phyloP scores from a whole-genome alignment of 2,797 vertebrate species.

The Bovichtus variegatus region DNA sequence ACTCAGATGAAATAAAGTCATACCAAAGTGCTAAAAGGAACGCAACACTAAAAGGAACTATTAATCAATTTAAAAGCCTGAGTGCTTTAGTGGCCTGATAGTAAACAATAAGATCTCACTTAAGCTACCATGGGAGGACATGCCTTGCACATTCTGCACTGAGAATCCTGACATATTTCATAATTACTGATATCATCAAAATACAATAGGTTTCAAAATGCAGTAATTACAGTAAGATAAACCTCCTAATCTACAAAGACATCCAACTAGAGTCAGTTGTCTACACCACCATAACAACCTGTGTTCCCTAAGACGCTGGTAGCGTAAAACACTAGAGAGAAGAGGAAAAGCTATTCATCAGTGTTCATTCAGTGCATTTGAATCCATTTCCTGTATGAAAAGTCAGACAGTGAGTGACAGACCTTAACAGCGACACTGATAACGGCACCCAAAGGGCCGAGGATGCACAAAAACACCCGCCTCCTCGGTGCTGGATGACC shows the following conservation, averaged over 20 bases:
- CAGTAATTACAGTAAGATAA: slow-evolving; percentile 10
- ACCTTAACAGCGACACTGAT: not conserved
- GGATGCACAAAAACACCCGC: not conserved
- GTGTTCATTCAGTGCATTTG: slow-evolving; percentile 4
- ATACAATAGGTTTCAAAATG: slow-evolving; percentile 4
- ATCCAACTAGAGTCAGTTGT: not conserved
- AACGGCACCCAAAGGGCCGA: slow-evolving; percentile 14
- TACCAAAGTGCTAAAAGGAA: slow-evolving; percentile 76
- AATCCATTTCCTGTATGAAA: slow-evolving; percentile 24
- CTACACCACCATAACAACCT: not conserved
- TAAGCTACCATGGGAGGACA: slow-evolving; percentile 12
- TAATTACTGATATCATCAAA: slow-evolving; percentile 34
- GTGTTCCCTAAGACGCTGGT: not conserved
- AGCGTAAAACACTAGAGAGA: slow-evolving; percentile 6
- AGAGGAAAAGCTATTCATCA: slow-evolving; percentile 24
- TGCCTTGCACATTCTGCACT: not conserved
- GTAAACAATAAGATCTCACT: slow-evolving; percentile 72
- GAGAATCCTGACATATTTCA: slow-evolving; percentile 11
- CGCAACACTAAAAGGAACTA: slow-evolving; percentile 67
- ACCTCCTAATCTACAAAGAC: not conserved
- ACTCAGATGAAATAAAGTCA: slow-evolving; percentile 80
- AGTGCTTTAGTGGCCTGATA: slow-evolving; percentile 55
- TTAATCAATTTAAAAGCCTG: slow-evolving; percentile 76
- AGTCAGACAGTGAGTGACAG: slow-evolving; percentile 14
- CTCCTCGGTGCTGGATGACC: slow-evolving; percentile 16